These are phyloP conservation scores for Sebastolobus altivelis DNA, from an alignment of 2,797 vertebrate genomes.

Conservation along the genomic window DNA sequence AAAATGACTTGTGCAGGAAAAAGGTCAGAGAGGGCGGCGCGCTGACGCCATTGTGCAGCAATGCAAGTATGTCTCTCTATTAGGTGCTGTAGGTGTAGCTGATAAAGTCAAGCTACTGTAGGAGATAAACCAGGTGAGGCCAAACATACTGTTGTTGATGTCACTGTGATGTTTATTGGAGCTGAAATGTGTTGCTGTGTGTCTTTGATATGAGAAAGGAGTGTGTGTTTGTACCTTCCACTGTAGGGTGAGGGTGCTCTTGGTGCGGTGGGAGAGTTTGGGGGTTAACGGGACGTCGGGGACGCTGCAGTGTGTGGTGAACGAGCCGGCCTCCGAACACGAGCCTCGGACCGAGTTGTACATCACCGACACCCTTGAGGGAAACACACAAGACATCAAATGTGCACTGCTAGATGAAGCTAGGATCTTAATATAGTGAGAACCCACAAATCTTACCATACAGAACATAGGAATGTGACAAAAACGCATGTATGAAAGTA, in stretches of 20 bases:
- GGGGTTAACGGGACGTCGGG: slow-evolving; percentile 93
- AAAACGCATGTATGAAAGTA: not conserved
- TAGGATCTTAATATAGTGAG: not conserved
- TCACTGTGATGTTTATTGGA: not conserved
- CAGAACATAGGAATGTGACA: not conserved
- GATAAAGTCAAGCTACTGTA: not conserved
- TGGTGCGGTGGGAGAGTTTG: slow-evolving; percentile 93
- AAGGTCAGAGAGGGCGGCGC: slow-evolving; percentile 35
- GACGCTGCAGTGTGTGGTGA: slow-evolving; percentile 94
- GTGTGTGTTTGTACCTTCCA: slow-evolving; percentile 90
- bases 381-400: not conserved
- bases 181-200: not conserved
- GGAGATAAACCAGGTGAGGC: slow-evolving; percentile 15
- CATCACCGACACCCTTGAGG: slow-evolving; percentile 88
- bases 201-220: not conserved
- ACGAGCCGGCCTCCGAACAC: slow-evolving; percentile 91
- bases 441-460: not conserved
- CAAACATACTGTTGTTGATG: not conserved
- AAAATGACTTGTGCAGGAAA: slow-evolving; percentile 24
- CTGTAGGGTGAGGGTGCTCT: slow-evolving; percentile 94
- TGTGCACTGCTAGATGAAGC: not conserved
- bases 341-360: slow-evolving; percentile 94
- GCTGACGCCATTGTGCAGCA: not conserved
- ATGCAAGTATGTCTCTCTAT: slow-evolving; percentile 1
- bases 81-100: not conserved